These are phyloP conservation scores for Acanthurus lineatus DNA, from an alignment of 2,797 vertebrate genomes.

Conservation along the genomic window DNA sequence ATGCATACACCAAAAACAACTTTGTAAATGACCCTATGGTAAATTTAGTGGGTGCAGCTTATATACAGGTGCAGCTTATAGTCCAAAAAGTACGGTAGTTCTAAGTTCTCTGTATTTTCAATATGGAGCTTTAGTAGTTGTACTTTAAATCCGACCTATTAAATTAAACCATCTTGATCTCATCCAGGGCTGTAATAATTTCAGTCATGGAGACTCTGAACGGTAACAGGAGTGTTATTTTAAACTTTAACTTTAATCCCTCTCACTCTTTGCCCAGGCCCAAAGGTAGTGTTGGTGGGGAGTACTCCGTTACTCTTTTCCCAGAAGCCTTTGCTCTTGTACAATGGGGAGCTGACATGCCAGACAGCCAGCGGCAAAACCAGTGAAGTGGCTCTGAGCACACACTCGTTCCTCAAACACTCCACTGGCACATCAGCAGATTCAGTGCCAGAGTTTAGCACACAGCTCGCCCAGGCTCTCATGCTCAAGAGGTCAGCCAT, in stretches of 20 bases:
- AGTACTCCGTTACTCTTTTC: slow-evolving; percentile 92
- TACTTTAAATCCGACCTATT: too few relatives aligned
- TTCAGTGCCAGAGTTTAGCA: slow-evolving; percentile 76
- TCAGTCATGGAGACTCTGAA: too few relatives aligned
- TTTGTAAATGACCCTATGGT: too few relatives aligned
- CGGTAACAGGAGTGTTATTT: background rate
- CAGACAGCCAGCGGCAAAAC: slow-evolving; percentile 96
- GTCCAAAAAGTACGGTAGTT: too few relatives aligned
- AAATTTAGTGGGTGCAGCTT: too few relatives aligned
- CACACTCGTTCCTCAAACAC: slow-evolving; percentile 90
- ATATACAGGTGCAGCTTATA: too few relatives aligned
- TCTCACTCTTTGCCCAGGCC: slow-evolving; percentile 80
- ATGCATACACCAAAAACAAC: background rate
- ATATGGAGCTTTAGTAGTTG: too few relatives aligned
- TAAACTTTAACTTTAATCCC: background rate
- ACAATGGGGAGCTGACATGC: slow-evolving; percentile 96
- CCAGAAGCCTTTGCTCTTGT: slow-evolving; percentile 93
- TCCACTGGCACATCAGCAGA: slow-evolving; percentile 59
- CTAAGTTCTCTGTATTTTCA: too few relatives aligned
- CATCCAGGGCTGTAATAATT: too few relatives aligned
- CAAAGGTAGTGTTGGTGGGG: slow-evolving; percentile 91
- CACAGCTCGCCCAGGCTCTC: slow-evolving; percentile 89
- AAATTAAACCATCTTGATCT: too few relatives aligned
- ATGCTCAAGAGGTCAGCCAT: slow-evolving; percentile 90
- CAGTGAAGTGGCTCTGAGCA: slow-evolving; percentile 88